Evolutionary conservation across 2,113 vertebrate genomes (phyloP).

Genomic region (Probosciger aterrimus): DNA sequence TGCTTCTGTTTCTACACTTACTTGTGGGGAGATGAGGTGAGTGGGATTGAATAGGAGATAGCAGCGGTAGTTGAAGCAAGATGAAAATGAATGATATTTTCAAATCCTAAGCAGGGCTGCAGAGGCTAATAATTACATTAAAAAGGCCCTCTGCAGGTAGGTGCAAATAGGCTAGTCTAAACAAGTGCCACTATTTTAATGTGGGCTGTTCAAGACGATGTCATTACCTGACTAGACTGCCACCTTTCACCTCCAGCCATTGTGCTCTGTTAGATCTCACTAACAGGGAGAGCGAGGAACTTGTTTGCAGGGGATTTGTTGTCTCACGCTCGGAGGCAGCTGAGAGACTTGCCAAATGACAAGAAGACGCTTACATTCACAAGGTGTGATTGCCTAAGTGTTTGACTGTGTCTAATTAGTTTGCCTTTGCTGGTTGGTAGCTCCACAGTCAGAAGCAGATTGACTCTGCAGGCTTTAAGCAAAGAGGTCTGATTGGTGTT

Average conservation of each 20-base stretch:
- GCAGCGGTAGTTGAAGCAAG: slow-evolving; percentile 74
- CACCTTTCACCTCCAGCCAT: slow-evolving; percentile 83
- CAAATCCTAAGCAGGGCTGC: slow-evolving; percentile 76
- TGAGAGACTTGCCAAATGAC: slow-evolving; percentile 90
- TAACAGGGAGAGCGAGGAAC: slow-evolving; percentile 76
- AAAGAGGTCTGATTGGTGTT: slow-evolving; percentile 85
- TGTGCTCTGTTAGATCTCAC: slow-evolving; percentile 81
- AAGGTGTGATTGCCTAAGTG: slow-evolving; percentile 91
- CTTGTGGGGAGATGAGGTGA: slow-evolving; percentile 72
- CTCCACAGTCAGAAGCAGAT: slow-evolving; percentile 83
- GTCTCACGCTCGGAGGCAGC: slow-evolving; percentile 85
- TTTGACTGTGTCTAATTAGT: slow-evolving; percentile 89
- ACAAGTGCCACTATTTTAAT: slow-evolving; percentile 79
- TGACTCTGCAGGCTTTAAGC: slow-evolving; percentile 81
- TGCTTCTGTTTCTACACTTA: slow-evolving; percentile 72
- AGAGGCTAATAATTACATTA: slow-evolving; percentile 84
- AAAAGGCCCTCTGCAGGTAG: slow-evolving; percentile 84
- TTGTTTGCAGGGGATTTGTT: slow-evolving; percentile 77
- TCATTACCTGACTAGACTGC: slow-evolving; percentile 79
- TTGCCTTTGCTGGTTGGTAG: slow-evolving; percentile 82
- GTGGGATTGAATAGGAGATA: slow-evolving; percentile 65
- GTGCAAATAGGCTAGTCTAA: slow-evolving; percentile 86
- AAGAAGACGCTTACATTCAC: slow-evolving; percentile 88
- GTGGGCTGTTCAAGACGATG: slow-evolving; percentile 75
- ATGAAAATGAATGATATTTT: slow-evolving; percentile 85